These are phyloP conservation scores for Thera obeliscata DNA, from an alignment of 2,888 invertebrate species.

Conservation along the genomic window DNA sequence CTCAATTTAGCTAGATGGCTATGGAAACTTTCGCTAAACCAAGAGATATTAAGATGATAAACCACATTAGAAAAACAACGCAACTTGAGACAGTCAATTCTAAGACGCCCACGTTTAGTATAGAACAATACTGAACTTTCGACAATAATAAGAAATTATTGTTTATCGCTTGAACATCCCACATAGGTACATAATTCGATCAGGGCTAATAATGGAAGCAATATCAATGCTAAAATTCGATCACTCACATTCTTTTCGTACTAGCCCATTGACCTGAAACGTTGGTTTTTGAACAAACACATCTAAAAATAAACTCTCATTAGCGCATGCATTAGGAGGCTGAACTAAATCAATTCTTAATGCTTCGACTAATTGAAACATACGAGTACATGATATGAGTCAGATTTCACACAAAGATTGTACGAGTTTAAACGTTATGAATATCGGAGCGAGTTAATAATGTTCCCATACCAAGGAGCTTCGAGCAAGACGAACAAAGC, in stretches of 20 bases:
- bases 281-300: slow-evolving; percentile 13
- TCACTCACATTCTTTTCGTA: not conserved
- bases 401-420: slow-evolving; percentile 26
- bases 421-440: slow-evolving; percentile 13
- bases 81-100: slow-evolving; percentile 3
- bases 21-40: not conserved
- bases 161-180: not conserved
- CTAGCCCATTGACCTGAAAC: slow-evolving; percentile 11
- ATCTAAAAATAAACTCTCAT: slow-evolving; percentile 26
- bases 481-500: slow-evolving; percentile 48
- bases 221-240: not conserved
- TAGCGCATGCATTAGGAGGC: slow-evolving; percentile 19
- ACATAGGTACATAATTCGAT: not conserved
- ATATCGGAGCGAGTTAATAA: slow-evolving; percentile 32
- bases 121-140: not conserved
- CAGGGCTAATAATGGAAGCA: not conserved
- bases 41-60: not conserved
- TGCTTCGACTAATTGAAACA: slow-evolving; percentile 23
- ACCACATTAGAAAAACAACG: not conserved
- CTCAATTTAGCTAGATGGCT: not conserved
- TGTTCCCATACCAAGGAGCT: slow-evolving; percentile 47
- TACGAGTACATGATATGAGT: slow-evolving; percentile 18
- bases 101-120: not conserved
- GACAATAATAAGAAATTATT: slow-evolving; percentile 1
- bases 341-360: slow-evolving; percentile 18